phyloP scores from a whole-genome alignment of 1,140 invertebrate species.

The Neodiprion virginianus region DNA sequence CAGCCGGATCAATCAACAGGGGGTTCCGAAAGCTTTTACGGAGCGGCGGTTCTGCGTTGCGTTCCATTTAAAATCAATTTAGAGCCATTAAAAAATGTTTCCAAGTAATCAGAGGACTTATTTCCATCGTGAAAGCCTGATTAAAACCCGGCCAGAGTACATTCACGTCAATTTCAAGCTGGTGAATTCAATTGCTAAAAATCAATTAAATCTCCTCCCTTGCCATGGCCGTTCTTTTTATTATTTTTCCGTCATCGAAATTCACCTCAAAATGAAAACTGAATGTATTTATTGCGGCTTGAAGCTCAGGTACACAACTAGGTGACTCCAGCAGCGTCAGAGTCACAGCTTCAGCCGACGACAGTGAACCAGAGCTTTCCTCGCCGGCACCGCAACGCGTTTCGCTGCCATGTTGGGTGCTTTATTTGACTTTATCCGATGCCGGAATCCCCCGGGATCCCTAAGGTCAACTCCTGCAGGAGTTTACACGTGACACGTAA shows the following conservation, averaged over 20 bases:
- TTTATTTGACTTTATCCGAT: constrained; percentile 7
- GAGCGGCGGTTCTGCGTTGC: not conserved
- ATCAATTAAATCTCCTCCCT: too few relatives aligned
- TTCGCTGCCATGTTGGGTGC: not conserved
- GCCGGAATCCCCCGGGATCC: not conserved
- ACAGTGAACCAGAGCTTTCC: not conserved
- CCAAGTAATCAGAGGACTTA: not conserved
- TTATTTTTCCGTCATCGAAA: too few relatives aligned
- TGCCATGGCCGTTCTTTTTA: too few relatives aligned
- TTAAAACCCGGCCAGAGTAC: too few relatives aligned
- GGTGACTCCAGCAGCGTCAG: too few relatives aligned
- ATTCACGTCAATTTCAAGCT: too few relatives aligned
- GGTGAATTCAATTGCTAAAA: too few relatives aligned
- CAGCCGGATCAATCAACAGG: not conserved
- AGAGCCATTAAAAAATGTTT: not conserved
- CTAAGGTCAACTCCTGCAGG: constrained; percentile 4
- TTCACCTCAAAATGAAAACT: too few relatives aligned
- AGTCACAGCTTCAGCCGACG: not conserved
- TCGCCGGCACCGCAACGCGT: not conserved
- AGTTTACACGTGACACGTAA: constrained; percentile 13
- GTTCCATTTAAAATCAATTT: constrained; percentile 1
- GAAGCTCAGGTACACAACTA: too few relatives aligned
- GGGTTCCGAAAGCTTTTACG: not conserved
- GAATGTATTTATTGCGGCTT: too few relatives aligned
- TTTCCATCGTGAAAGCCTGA: not conserved